These are phyloP conservation scores for Willisornis vidua DNA, from an alignment of 2,113 vertebrate genomes.

Conservation along the genomic window DNA sequence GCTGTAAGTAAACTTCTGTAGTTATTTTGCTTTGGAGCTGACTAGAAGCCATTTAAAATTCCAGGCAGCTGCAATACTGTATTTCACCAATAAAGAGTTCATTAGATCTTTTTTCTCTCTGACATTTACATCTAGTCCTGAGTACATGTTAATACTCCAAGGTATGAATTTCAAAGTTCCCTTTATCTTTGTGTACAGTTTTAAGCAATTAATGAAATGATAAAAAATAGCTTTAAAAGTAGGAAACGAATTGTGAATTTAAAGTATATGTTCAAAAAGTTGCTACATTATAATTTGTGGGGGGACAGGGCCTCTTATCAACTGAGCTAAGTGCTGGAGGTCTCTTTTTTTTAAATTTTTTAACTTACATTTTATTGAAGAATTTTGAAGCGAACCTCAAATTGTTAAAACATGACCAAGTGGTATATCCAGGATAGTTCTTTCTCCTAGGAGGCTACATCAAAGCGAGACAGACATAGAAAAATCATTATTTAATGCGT, in stretches of 20 bases:
- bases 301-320: neutral
- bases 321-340: neutral
- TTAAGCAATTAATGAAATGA: constrained; percentile 71
- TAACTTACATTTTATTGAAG: neutral
- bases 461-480: constrained; percentile 5
- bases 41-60: constrained; percentile 58
- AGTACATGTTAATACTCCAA: constrained; percentile 68
- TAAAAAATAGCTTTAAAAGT: constrained; percentile 57
- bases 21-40: constrained; percentile 47
- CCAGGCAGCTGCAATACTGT: constrained; percentile 56
- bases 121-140: constrained; percentile 68
- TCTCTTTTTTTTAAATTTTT: neutral
- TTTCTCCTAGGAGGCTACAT: constrained; percentile 11
- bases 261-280: constrained; percentile 23
- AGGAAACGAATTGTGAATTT: constrained; percentile 37
- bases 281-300: neutral
- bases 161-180: constrained; percentile 75
- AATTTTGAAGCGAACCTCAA: neutral
- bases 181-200: constrained; percentile 70
- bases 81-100: constrained; percentile 69
- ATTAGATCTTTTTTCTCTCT: constrained; percentile 66
- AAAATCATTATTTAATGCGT: constrained; percentile 20
- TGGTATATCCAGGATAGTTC: neutral
- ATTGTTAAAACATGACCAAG: constrained; percentile 41
- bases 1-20: constrained; percentile 32